A percentile compares a stretch with the other conserved stretches of the same genome.
Evolutionary conservation across 2,113 vertebrate genomes (phyloP).

Genomic region (Butorides virescens): DNA sequence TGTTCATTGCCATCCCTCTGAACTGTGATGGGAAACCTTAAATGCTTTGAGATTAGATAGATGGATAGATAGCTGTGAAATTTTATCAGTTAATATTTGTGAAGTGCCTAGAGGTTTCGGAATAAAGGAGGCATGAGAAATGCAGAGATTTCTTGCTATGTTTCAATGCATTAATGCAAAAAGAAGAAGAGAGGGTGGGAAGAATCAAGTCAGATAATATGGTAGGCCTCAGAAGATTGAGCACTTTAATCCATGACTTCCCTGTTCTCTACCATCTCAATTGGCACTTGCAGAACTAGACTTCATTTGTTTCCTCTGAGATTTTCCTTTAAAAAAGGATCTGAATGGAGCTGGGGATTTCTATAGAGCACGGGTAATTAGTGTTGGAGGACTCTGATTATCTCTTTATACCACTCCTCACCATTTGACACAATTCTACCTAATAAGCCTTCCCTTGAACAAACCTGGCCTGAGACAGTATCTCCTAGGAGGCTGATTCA

Average conservation of each 20-base stretch:
- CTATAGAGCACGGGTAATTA: constrained; percentile 49
- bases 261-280: background rate
- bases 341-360: constrained; percentile 42
- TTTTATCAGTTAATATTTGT: constrained; percentile 20
- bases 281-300: background rate
- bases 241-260: background rate
- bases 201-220: background rate
- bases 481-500: constrained; percentile 17
- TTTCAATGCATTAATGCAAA: background rate
- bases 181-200: background rate
- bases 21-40: background rate
- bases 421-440: constrained; percentile 36
- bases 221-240: background rate
- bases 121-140: constrained; percentile 33
- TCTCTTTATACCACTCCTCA: constrained; percentile 44
- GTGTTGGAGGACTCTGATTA: constrained; percentile 40
- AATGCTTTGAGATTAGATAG: background rate
- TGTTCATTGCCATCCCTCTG: background rate
- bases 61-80: background rate
- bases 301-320: constrained; percentile 20
- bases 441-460: constrained; percentile 22
- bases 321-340: background rate
- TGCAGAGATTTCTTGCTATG: background rate
- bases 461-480: background rate
- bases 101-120: background rate